These are phyloP conservation scores for Oncorhynchus clarkii DNA, from an alignment of 2,113 vertebrate genomes.

Conservation along the genomic window DNA sequence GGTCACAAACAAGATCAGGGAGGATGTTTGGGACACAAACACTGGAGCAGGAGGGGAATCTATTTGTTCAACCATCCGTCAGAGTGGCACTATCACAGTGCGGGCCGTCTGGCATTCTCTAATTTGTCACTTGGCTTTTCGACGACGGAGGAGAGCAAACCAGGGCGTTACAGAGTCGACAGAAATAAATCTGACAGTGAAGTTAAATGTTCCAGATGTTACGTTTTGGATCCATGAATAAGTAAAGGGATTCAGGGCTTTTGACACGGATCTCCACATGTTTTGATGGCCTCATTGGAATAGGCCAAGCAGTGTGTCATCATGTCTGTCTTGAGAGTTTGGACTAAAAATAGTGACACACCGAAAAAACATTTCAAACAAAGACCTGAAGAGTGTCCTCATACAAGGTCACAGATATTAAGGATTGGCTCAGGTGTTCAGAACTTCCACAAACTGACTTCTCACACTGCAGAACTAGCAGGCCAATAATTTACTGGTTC, in stretches of 20 bases:
- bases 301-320: slow-evolving; percentile 15
- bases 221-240: slow-evolving; percentile 49
- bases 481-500: background rate
- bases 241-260: slow-evolving; percentile 34
- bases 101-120: slow-evolving; percentile 31
- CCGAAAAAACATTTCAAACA: slow-evolving; percentile 31
- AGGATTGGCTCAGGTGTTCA: background rate
- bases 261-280: slow-evolving; percentile 41
- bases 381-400: background rate
- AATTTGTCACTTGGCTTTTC: slow-evolving; percentile 59
- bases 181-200: slow-evolving; percentile 50
- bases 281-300: slow-evolving; percentile 55
- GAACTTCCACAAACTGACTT: background rate
- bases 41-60: background rate
- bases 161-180: slow-evolving; percentile 35
- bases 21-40: background rate
- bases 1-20: background rate
- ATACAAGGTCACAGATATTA: too few species aligned
- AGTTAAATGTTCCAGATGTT: slow-evolving; percentile 56
- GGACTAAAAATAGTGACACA: slow-evolving; percentile 59
- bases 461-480: background rate
- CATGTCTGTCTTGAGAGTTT: slow-evolving; percentile 39
- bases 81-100: background rate
- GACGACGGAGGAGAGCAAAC: slow-evolving; percentile 41
- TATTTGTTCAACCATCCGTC: slow-evolving; percentile 2